Base-by-base conservation (phyloP, 2,888 invertebrate species). In the Helleia helle region DNA sequence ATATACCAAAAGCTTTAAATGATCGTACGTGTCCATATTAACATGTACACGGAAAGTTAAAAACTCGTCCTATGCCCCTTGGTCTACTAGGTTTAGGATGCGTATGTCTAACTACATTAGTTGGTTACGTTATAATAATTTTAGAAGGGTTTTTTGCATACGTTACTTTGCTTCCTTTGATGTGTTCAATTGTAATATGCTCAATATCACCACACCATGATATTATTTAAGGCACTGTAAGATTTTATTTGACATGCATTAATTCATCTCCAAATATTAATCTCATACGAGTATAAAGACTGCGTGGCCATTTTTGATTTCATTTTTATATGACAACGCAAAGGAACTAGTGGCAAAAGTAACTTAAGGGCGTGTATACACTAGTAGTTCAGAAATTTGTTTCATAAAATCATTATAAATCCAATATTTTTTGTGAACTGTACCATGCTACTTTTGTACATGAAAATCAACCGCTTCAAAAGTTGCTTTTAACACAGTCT, bases 101-200 rank as follows among this genome's bases (percentile, higher is more conserved):
- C 63, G 62, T 64, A 64, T 28, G 37, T 41, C 38, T 9, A 38
- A 12, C 14, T 17, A 22, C 5, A 22, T 22, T 22, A 4, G 22
- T 6, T 22, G 22, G 22, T 22, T 22, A 22, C 22, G 22, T 22
- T 22, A 22, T n/a, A n/a, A n/a, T n/a, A n/a, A n/a, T n/a, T n/a
- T n/a, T n/a, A n/a, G n/a, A n/a, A n/a, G 30, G 13, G 36, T 22
- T 25, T 25, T n/a, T 24, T 25, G 24, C 25, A 29, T 36, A 36
- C 36, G 25, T 31, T 49, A 49, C 42, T 65, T 75, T 64, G 72
- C 76, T 79, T 76, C 74, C 75, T 71, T 72, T 61, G 54, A 74
- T 79, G 77, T 79, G 77, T 79, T 80, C 79, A 74, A 68, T 62
- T 69, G n/a, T n/a, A n/a, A 47, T 71, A 67, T 76, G 79, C 77